These are phyloP conservation scores for Synanthedon andrenaeformis DNA, from an alignment of 2,888 invertebrate genomes.

Conservation along the genomic window DNA sequence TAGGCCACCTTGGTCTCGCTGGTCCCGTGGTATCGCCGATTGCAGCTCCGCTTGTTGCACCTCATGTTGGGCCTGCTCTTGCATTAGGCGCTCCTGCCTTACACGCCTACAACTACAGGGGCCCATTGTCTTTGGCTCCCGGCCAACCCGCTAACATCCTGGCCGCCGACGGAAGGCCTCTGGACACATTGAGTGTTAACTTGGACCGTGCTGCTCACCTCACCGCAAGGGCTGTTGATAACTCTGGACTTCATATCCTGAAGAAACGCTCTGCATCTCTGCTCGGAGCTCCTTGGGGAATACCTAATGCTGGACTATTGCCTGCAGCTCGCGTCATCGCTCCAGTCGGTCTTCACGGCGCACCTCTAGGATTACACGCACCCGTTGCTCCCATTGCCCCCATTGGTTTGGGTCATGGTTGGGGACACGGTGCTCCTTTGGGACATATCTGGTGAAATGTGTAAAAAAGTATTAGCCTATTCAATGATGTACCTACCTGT, in stretches of 20 bases:
- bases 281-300: slow-evolving; percentile 25
- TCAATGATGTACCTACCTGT: slow-evolving; percentile 19
- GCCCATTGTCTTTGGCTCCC: slow-evolving; percentile 54
- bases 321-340: slow-evolving; percentile 25
- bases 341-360: slow-evolving; percentile 9
- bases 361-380: slow-evolving; percentile 1
- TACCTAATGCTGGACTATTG: slow-evolving; percentile 28
- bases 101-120: slow-evolving; percentile 46
- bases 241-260: slow-evolving; percentile 28
- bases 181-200: slow-evolving; percentile 60
- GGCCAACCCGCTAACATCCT: slow-evolving; percentile 58
- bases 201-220: slow-evolving; percentile 53
- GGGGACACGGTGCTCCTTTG: slow-evolving; percentile 17
- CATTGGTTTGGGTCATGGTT: slow-evolving; percentile 4
- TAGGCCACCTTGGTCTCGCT: slow-evolving; percentile 12
- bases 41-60: slow-evolving; percentile 31
- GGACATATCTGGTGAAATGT: slow-evolving; percentile 35
- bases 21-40: slow-evolving; percentile 14
- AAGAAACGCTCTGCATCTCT: slow-evolving; percentile 51
- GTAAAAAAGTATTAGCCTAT: slow-evolving; percentile 1
- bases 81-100: slow-evolving; percentile 26
- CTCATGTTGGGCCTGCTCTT: slow-evolving; percentile 14
- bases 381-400: slow-evolving; percentile 10
- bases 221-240: slow-evolving; percentile 46
- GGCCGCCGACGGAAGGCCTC: slow-evolving; percentile 56